Percentiles rank a stretch among this genome's conserved stretches.
These are phyloP conservation scores for Drosophila paramelanica DNA, from an alignment of 2,888 invertebrate species.

Conservation along the genomic window DNA sequence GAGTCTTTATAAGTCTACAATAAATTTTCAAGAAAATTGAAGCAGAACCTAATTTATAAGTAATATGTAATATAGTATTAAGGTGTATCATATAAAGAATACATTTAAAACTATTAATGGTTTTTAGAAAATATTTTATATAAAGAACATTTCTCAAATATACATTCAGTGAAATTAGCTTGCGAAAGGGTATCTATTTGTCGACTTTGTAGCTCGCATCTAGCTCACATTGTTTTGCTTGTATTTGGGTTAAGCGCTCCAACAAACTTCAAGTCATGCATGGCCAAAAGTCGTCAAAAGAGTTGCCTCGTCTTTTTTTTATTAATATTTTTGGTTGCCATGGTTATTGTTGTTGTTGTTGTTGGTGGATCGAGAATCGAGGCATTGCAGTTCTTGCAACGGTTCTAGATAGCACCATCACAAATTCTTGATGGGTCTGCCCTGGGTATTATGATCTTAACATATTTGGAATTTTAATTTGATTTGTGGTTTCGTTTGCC, in stretches of 20 bases:
- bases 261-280: conserved; percentile 73
- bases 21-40: no score
- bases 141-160: no score
- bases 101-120: no score
- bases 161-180: no score
- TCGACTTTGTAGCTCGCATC: neutral
- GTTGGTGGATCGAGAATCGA: conserved; percentile 40
- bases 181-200: conserved; percentile 5
- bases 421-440: conserved; percentile 40
- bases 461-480: conserved; percentile 74
- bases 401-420: conserved; percentile 49
- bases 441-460: conserved; percentile 35
- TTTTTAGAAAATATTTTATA: no score
- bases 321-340: conserved; percentile 21
- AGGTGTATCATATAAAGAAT: no score
- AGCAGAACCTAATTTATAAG: no score
- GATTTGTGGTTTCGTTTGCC: conserved; percentile 69
- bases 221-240: conserved; percentile 25
- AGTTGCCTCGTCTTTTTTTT: conserved; percentile 39
- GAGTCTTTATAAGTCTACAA: no score
- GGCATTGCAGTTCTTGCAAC: conserved; percentile 52
- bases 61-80: no score
- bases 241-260: conserved; percentile 77
- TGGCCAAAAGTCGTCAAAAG: conserved; percentile 52
- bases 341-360: conserved; percentile 30